Evolutionary conservation across 2,888 invertebrate genomes (phyloP), one percentile per base, ranked within the genome.

Genomic region (Ephialtes manifestator): DNA sequence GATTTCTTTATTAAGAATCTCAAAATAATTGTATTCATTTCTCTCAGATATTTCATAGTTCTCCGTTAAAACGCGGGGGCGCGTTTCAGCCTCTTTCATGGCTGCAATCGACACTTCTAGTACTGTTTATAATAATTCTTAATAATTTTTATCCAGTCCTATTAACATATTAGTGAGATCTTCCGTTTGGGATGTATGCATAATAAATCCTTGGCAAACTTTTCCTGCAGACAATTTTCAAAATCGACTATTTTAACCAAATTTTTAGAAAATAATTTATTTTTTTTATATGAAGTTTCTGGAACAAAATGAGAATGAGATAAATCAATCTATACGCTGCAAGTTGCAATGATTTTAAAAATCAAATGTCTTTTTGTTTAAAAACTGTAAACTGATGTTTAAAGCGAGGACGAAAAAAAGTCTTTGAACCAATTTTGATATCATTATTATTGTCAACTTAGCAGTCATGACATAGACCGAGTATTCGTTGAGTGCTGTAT

Each of bases 381-480:
- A 13, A 28, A 28, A 15, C 4, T 13, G 2, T 39, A 2, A 63
- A 8, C 15, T 35, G 18, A 58, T n/a, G 4, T 60, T 35, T 58
- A 31, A 7, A 13, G 55, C 8, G 8, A 35, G 35, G 2, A 15
- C 39, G 11, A 63, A 63, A 46, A 46, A 46, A 58, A 74, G 28
- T 28, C 4, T 46, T 28, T 5, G 1, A 31, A 18, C 24, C 11
- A 46, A 46, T 31, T 70, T 20, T 60, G 43, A 46, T 71, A 53
- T 39, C 7, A 81, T 72, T n/a, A 58, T 78, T 63, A 80, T 87
- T 77, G 70, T 77, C 75, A 80, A 76, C 58, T 83, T 24, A 67
- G 83, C 75, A 31, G 31, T 70, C 79, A 51, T 18, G 83, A 65
- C 60, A 51, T 15, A 65, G 58, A 67, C 55, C 24, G 67, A 74